Conservation (phyloP, 2,888 invertebrate species). For the Syrista parreyssii region DNA sequence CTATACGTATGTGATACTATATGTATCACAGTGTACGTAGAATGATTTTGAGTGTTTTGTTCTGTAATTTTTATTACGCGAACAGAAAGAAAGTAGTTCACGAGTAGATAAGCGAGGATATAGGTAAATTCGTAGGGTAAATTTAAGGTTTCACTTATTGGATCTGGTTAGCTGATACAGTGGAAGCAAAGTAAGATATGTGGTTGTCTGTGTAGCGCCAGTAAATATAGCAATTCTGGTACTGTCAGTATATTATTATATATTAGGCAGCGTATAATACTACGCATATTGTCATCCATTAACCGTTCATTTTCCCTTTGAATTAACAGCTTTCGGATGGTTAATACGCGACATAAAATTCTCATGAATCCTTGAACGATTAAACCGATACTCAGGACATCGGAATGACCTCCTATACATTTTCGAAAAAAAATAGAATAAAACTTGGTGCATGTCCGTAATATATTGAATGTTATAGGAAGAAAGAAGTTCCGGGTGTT, state of each 20-base stretch:
- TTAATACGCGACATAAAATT: neutral
- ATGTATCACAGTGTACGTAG: neutral
- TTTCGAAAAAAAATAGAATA: no score
- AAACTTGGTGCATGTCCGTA: no score
- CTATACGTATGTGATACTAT: no score
- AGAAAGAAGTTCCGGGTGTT: no score
- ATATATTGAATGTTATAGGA: no score
- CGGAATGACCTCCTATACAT: no score
- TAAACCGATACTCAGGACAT: neutral
- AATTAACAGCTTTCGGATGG: neutral
- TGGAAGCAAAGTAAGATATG: neutral
- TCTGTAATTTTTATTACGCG: neutral
- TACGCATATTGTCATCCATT: neutral
- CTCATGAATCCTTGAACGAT: neutral
- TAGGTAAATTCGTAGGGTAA: constrained; percentile 35
- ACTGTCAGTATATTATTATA: neutral
- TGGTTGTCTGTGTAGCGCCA: neutral
- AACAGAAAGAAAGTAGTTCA: constrained; percentile 34
- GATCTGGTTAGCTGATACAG: constrained; percentile 32
- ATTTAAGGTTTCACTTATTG: constrained; percentile 58
- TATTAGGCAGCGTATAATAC: neutral
- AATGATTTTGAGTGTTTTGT: neutral
- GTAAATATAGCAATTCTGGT: neutral
- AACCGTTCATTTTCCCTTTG: neutral
- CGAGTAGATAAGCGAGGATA: constrained; percentile 31